These are phyloP conservation scores for Gadopsis marmoratus DNA, from an alignment of 2,797 vertebrate genomes.

Conservation along the genomic window DNA sequence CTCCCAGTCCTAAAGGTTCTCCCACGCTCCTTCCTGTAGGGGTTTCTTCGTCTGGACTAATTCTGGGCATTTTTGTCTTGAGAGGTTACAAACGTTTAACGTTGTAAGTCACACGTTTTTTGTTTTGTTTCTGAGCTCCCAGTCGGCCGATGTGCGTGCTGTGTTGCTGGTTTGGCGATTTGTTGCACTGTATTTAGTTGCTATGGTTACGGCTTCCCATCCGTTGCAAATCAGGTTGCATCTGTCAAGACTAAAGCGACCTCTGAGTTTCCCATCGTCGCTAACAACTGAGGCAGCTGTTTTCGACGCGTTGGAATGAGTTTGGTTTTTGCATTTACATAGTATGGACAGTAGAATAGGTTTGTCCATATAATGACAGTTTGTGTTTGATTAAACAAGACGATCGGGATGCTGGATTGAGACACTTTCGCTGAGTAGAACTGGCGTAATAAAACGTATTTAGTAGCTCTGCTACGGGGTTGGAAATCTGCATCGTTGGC, in stretches of 20 bases:
- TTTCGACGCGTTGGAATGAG: slow-evolving; percentile 5
- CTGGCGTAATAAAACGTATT: not conserved
- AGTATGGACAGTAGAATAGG: not conserved
- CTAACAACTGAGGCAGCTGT: slow-evolving; percentile 13
- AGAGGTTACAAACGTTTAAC: slow-evolving; percentile 3
- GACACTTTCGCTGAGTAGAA: not conserved
- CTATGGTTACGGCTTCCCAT: slow-evolving; percentile 21
- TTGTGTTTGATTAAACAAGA: slow-evolving; percentile 3
- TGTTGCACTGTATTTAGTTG: slow-evolving; percentile 24
- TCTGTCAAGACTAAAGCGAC: slow-evolving; percentile 32
- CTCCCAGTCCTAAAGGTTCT: not conserved
- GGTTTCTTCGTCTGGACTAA: not conserved
- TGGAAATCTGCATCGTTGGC: not conserved
- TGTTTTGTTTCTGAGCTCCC: not conserved
- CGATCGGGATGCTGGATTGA: not conserved
- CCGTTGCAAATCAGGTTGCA: slow-evolving; percentile 26
- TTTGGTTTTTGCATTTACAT: slow-evolving; percentile 3
- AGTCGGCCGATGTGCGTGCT: not conserved
- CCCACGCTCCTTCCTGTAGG: not conserved
- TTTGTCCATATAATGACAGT: slow-evolving; percentile 2
- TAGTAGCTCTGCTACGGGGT: not conserved
- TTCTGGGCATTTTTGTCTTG: not conserved
- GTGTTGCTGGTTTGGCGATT: slow-evolving; percentile 4
- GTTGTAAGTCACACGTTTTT: not conserved
- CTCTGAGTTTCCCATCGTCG: slow-evolving; percentile 10